These are phyloP conservation scores for Microcebus jonahi DNA, from an alignment of 2,113 vertebrate species.

Conservation along the genomic window DNA sequence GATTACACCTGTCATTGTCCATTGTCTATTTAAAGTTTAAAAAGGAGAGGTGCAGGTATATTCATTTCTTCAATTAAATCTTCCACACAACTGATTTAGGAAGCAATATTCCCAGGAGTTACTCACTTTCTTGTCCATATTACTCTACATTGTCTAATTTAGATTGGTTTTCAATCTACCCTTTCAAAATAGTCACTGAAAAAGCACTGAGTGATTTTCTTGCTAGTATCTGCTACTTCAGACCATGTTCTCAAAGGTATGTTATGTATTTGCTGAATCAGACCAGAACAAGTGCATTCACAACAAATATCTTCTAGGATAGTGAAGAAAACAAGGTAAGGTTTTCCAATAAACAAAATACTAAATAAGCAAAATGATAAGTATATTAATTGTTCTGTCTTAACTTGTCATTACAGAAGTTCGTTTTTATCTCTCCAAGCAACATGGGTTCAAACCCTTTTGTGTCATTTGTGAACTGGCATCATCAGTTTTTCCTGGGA, in stretches of 20 bases:
- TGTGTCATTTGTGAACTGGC: neutral
- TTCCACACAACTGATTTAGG: neutral
- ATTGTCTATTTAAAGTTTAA: constrained; percentile 20
- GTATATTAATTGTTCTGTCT: neutral
- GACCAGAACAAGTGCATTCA: neutral
- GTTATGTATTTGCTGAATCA: neutral
- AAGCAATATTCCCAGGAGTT: neutral
- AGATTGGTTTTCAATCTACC: constrained; percentile 35
- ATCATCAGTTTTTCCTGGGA: neutral
- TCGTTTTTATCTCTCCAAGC: neutral
- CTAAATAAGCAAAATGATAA: neutral
- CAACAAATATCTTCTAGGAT: neutral
- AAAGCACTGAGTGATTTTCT: neutral
- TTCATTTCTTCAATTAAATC: constrained; percentile 28
- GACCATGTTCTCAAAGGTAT: neutral
- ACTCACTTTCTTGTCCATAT: constrained; percentile 24
- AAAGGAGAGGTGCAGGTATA: neutral
- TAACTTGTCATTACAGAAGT: neutral
- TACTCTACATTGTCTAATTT: constrained; percentile 6
- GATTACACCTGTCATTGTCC: neutral
- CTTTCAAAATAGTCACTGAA: constrained; percentile 41
- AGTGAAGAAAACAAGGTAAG: neutral
- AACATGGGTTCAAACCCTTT: neutral
- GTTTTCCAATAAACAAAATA: constrained; percentile 45
- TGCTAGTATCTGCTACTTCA: neutral